Evolutionary conservation across 2,888 invertebrate genomes (phyloP).

Genomic region (Seladonia tumulorum): DNA sequence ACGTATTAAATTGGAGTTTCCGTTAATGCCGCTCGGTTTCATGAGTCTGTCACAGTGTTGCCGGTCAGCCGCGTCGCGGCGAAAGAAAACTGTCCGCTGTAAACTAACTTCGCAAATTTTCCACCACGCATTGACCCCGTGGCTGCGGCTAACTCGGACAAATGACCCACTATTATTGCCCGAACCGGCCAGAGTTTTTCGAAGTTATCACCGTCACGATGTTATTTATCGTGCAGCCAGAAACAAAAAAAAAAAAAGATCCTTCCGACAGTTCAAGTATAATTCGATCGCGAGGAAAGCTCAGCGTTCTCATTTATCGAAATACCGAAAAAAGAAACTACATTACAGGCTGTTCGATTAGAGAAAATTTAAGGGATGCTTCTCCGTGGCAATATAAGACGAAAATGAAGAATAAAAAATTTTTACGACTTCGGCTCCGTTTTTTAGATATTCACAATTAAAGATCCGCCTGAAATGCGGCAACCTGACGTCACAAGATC

Average conservation of each 20-base stretch:
- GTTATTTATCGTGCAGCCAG: background rate
- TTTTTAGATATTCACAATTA: too few relatives aligned
- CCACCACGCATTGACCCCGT: background rate
- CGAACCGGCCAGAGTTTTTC: background rate
- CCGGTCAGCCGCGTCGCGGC: background rate
- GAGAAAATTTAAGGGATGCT: too few relatives aligned
- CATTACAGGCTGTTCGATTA: too few relatives aligned
- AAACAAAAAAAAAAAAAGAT: background rate
- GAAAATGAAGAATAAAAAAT: too few relatives aligned
- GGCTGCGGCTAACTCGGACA: background rate
- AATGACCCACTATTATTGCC: background rate
- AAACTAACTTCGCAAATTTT: slow-evolving; percentile 1
- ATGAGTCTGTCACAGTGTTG: slow-evolving; percentile 24
- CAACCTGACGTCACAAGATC: too few relatives aligned
- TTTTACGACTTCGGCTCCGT: too few relatives aligned
- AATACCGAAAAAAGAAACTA: too few relatives aligned
- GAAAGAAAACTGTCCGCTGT: background rate
- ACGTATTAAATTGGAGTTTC: slow-evolving; percentile 65
- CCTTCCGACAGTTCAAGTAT: background rate
- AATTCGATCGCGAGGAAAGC: background rate
- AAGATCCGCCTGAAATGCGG: too few relatives aligned
- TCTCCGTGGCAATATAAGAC: too few relatives aligned
- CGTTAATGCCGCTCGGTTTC: slow-evolving; percentile 47
- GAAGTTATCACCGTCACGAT: background rate
- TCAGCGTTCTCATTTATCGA: too few relatives aligned